Percentiles rank a stretch among this genome's conserved stretches.
Evolutionary conservation across 1,140 invertebrate species (phyloP).

Genomic region (Drosophila nasuta): DNA sequence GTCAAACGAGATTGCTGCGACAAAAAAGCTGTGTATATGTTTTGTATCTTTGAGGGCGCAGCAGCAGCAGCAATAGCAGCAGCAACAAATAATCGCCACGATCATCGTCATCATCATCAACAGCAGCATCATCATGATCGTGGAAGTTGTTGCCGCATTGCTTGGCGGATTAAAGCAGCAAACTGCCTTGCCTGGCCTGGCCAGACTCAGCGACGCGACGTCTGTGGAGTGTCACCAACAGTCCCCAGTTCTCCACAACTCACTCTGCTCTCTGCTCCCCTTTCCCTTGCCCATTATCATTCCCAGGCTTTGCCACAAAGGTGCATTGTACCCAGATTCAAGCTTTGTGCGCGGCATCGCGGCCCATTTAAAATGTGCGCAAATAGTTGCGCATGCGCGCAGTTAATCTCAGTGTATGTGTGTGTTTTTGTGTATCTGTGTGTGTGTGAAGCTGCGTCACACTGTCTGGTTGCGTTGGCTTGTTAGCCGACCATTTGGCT

Average conservation of each 20-base stretch:
- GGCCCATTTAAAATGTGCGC: constrained; percentile 81
- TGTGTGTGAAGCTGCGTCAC: constrained; percentile 58
- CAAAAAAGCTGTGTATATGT: constrained; percentile 63
- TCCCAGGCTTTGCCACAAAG: constrained; percentile 26
- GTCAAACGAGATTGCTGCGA: constrained; percentile 77
- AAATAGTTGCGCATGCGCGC: constrained; percentile 82
- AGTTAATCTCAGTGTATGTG: constrained; percentile 64
- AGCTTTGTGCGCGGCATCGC: constrained; percentile 54
- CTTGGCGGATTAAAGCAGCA: constrained; percentile 73
- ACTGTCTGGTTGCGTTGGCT: constrained; percentile 59
- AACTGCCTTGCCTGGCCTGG: neutral
- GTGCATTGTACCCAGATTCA: constrained; percentile 68
- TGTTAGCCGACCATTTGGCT: constrained; percentile 53
- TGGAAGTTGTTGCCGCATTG: constrained; percentile 61
- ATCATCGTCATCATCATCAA: constrained; percentile 60
- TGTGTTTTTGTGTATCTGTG: constrained; percentile 12
- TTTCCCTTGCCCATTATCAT: neutral
- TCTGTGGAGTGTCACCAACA: constrained; percentile 67
- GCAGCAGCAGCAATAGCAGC: constrained; percentile 62
- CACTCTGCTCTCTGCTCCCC: neutral
- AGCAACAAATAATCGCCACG: constrained; percentile 72
- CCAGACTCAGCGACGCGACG: constrained; percentile 61
- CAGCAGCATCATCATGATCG: constrained; percentile 28
- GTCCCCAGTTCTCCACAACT: constrained; percentile 3
- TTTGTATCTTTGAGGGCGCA: constrained; percentile 61